Conservation (phyloP, 2,113 vertebrate genomes). For the Burhinus bistriatus region DNA sequence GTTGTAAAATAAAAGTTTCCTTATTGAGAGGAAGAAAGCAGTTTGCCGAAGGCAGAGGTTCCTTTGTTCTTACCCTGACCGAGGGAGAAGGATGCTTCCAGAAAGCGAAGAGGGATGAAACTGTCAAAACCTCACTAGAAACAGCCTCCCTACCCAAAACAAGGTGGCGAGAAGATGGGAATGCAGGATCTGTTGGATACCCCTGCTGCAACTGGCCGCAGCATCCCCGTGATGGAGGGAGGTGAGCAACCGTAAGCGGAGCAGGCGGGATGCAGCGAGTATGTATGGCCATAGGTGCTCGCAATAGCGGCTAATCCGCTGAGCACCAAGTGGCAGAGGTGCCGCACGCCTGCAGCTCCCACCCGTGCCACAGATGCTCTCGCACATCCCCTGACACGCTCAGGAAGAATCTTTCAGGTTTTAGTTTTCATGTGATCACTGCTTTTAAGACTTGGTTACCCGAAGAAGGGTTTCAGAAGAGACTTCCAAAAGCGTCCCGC, state of each 20-base stretch:
- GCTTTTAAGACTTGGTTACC: background rate
- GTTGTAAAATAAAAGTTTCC: constrained; percentile 32
- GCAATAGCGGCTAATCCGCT: background rate
- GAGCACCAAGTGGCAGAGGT: too few species aligned
- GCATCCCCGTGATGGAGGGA: accelerated
- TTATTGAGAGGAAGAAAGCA: background rate
- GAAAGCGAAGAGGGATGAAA: background rate
- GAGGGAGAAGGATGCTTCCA: background rate
- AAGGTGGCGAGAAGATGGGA: accelerated
- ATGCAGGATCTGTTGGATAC: background rate
- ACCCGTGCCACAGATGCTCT: background rate
- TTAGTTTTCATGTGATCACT: background rate
- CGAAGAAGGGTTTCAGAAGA: background rate
- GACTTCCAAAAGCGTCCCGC: background rate
- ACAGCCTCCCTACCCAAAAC: background rate
- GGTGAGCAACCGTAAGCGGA: accelerated
- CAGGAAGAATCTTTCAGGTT: background rate
- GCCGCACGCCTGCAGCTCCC: background rate
- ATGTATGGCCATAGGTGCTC: accelerated
- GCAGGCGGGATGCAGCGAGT: background rate
- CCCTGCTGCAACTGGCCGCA: accelerated
- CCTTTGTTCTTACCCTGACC: background rate
- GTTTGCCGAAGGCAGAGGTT: background rate
- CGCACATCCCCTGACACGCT: background rate
- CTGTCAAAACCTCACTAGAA: background rate